A percentile compares a stretch with the other conserved stretches of the same genome.
phyloP scores from a whole-genome alignment of 2,888 invertebrate species.

The Lasioglossum calceatum region DNA sequence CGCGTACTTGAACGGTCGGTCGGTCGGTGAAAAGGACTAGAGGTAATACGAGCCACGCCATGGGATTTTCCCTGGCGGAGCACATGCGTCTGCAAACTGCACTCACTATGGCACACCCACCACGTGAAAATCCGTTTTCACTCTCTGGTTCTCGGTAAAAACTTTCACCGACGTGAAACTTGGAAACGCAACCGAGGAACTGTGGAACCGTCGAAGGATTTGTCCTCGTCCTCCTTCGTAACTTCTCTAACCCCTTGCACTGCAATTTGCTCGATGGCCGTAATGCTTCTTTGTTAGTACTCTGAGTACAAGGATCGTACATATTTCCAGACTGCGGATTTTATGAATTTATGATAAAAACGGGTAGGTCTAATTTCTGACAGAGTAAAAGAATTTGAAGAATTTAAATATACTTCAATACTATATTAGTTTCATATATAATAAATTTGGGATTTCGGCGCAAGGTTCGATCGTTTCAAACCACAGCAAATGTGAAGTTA shows the following conservation, averaged over 20 bases:
- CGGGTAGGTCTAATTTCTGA: too few species aligned
- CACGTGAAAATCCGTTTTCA: slow-evolving; percentile 68
- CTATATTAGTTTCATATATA: too few species aligned
- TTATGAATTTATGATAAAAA: too few species aligned
- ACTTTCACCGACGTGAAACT: slow-evolving; percentile 55
- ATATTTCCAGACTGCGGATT: too few species aligned
- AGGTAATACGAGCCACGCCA: slow-evolving; percentile 66
- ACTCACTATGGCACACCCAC: slow-evolving; percentile 43
- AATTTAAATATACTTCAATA: too few species aligned
- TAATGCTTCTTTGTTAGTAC: not conserved
- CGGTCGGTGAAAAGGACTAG: slow-evolving; percentile 42
- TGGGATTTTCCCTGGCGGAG: slow-evolving; percentile 58
- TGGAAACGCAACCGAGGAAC: slow-evolving; percentile 37
- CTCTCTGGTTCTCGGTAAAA: slow-evolving; percentile 53
- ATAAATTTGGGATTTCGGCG: too few species aligned
- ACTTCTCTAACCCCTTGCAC: not conserved
- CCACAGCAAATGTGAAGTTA: too few species aligned
- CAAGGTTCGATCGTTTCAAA: too few species aligned
- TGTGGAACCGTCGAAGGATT: not conserved
- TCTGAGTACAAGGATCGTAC: too few species aligned
- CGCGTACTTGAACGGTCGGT: slow-evolving; percentile 25
- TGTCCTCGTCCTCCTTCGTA: not conserved
- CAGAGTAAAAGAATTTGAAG: too few species aligned
- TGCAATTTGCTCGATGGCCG: not conserved
- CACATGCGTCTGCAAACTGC: slow-evolving; percentile 60